phyloP scores from a whole-genome alignment of 2,888 invertebrate species.

The Leptogaster cylindrica region DNA sequence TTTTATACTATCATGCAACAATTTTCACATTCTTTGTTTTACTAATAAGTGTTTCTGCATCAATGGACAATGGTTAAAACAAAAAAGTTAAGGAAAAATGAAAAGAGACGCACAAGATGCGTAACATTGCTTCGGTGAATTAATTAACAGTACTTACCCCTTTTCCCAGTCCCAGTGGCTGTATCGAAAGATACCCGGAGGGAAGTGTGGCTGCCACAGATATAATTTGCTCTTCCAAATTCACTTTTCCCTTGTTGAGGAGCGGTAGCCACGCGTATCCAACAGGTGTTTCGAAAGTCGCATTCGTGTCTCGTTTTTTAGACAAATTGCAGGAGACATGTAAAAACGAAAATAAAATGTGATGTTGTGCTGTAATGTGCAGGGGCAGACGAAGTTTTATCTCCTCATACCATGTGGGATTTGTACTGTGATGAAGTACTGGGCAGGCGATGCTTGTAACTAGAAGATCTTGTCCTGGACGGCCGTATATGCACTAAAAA shows the following conservation, averaged over 20 bases:
- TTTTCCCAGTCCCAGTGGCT: conserved; percentile 88
- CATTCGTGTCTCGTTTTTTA: conserved; percentile 76
- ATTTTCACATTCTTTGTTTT: too few species aligned
- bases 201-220: conserved; percentile 90
- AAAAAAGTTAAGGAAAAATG: neutral
- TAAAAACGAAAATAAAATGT: conserved; percentile 92
- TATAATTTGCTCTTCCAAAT: conserved; percentile 80
- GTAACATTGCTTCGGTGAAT: neutral
- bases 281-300: conserved; percentile 76
- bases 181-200: conserved; percentile 86
- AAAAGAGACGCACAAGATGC: neutral
- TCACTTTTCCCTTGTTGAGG: conserved; percentile 81
- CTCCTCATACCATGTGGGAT: conserved; percentile 92
- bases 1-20: too few species aligned
- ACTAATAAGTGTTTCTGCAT: too few species aligned
- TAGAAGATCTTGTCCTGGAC: conserved; percentile 69
- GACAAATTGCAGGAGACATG: conserved; percentile 93
- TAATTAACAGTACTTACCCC: conserved; percentile 69
- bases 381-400: conserved; percentile 90
- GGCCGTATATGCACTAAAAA: conserved; percentile 75
- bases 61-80: too few species aligned
- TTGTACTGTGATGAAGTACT: conserved; percentile 88
- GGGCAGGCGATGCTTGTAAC: conserved; percentile 75
- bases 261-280: conserved; percentile 95
- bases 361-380: conserved; percentile 83